phyloP scores from a whole-genome alignment of 1,140 invertebrate species.

The Holcopasites calliopsidis region DNA sequence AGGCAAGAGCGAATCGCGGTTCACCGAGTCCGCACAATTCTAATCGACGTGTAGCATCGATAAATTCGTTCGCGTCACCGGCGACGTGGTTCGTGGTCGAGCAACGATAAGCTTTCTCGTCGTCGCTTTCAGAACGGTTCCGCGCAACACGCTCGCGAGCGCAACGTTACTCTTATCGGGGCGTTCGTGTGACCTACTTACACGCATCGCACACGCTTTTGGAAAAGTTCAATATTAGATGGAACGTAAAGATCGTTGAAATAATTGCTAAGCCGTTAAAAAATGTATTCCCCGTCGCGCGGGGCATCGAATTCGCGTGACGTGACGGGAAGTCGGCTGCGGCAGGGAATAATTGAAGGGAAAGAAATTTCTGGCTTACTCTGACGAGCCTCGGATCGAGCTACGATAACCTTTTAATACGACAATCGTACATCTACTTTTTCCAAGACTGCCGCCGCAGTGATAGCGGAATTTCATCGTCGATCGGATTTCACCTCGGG shows the following conservation, averaged over 20 bases:
- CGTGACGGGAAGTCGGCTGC: slow-evolving; percentile 54
- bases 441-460: background rate
- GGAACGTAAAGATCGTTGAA: no score
- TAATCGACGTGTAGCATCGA: slow-evolving; percentile 61
- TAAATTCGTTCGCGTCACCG: slow-evolving; percentile 58
- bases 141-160: slow-evolving; percentile 6
- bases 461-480: background rate
- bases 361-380: background rate
- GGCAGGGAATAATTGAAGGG: background rate
- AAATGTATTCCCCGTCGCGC: slow-evolving; percentile 70
- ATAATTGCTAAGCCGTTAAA: slow-evolving; percentile 20
- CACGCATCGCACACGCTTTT: no score
- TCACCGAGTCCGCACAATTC: slow-evolving; percentile 44
- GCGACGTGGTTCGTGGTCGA: slow-evolving; percentile 14
- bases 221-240: no score
- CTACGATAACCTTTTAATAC: slow-evolving; percentile 53
- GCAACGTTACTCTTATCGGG: slow-evolving; percentile 59
- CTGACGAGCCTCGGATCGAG: slow-evolving; percentile 40
- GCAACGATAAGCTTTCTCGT: slow-evolving; percentile 43
- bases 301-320: slow-evolving; percentile 73
- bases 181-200: slow-evolving; percentile 32
- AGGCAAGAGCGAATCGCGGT: slow-evolving; percentile 57
- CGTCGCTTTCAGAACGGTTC: slow-evolving; percentile 26
- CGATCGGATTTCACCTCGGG: background rate
- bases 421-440: slow-evolving; percentile 32